Base-by-base conservation (phyloP, 2,888 invertebrate species). In the Pristionchus fissidentatus region DNA sequence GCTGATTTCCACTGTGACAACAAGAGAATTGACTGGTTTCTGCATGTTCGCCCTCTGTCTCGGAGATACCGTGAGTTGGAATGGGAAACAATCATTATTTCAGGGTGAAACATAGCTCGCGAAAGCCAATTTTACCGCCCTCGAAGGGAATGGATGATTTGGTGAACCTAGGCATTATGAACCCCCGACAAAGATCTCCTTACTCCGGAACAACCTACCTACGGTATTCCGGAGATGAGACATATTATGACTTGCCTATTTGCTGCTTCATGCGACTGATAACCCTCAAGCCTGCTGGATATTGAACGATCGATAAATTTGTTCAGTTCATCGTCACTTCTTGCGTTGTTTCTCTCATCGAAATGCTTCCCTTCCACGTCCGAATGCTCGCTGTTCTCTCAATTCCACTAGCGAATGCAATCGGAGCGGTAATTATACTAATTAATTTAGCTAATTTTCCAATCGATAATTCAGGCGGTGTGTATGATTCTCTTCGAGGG, bases 261-360 rank as follows among this genome's bases (percentile, higher is more conserved):
- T n/a, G n/a, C n/a, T n/a, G n/a, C n/a, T n/a, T n/a, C n/a, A n/a
- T n/a, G n/a, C n/a, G n/a, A n/a, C n/a, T n/a, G n/a, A n/a, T n/a
- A n/a, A n/a, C n/a, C n/a, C n/a, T n/a, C n/a, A n/a, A n/a, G n/a
- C n/a, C n/a, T n/a, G n/a, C n/a, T n/a, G n/a, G n/a, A n/a, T n/a
- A n/a, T n/a, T n/a, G n/a, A n/a, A n/a, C n/a, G n/a, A n/a, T n/a
- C n/a, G n/a, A n/a, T n/a, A n/a, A n/a, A n/a, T n/a, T n/a, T n/a
- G 19, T 41, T 70, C n/a, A 70, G 70, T 70, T 70, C 70, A n/a
- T 70, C 43, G 32, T 43, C 26, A 41, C 26, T 41, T 70, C 70
- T 10, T 70, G n/a, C 8, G 13, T 26, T 10, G 70, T 70, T 26
- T 70, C 70, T 15, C 70, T 70, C 26, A 41, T 70, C 70, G 70